A percentile compares a stretch with the other conserved stretches of the same genome.
Conservation (phyloP, 2,888 invertebrate species). For the Hyppa rectilinea region DNA sequence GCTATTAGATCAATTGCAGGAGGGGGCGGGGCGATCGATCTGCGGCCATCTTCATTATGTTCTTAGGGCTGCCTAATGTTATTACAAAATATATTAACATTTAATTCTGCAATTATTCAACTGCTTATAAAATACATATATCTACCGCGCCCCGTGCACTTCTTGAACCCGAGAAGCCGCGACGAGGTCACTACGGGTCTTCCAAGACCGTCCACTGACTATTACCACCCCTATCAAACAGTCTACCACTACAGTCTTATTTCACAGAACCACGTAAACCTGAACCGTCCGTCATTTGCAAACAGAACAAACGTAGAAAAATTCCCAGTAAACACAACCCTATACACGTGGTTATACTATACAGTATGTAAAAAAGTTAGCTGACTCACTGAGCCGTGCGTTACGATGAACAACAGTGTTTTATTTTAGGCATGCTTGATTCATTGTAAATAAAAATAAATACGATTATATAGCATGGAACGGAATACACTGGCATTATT, state of each 20-base stretch:
- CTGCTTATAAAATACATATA: no score
- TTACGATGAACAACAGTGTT: constrained; percentile 70
- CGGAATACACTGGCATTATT: neutral
- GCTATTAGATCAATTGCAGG: constrained; percentile 84
- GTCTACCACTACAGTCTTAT: no score
- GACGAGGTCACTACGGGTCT: no score
- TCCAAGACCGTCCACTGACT: no score
- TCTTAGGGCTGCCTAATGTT: constrained; percentile 68
- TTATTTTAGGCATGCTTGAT: constrained; percentile 65
- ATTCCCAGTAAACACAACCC: constrained; percentile 61
- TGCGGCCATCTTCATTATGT: constrained; percentile 75
- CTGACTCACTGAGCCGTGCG: constrained; percentile 72
- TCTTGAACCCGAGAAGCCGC: no score
- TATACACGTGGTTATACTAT: constrained; percentile 31
- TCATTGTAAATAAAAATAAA: constrained; percentile 59
- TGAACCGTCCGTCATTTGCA: no score
- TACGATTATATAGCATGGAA: constrained; percentile 36
- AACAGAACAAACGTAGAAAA: constrained; percentile 22
- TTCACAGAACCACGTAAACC: no score
- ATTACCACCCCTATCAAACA: no score
- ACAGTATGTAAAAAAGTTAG: constrained; percentile 60
- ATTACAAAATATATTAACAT: neutral
- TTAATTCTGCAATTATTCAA: neutral
- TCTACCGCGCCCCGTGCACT: no score
- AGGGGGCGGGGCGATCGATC: constrained; percentile 81